Conservation (phyloP, 2,113 vertebrate species). For the Calypte anna region DNA sequence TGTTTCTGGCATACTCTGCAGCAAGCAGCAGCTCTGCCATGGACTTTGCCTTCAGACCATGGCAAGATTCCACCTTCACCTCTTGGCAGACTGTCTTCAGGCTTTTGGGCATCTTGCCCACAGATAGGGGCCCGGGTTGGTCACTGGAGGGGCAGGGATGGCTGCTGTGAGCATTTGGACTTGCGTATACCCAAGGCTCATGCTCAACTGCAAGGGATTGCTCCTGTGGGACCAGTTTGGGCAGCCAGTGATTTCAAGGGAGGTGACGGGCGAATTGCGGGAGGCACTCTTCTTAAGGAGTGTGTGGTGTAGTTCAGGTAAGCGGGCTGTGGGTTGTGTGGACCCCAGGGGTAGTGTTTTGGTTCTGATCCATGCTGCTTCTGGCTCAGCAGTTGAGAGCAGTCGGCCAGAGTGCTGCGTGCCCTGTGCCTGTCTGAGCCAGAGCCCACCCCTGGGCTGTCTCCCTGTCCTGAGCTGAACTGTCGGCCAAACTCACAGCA, state of each 20-base stretch:
- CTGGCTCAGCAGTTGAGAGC: neutral
- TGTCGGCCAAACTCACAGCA: neutral
- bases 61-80: neutral
- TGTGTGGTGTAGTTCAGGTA: neutral
- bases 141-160: neutral
- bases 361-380: neutral
- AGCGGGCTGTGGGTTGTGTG: neutral
- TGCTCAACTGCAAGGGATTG: neutral
- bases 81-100: neutral
- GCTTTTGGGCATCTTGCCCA: neutral
- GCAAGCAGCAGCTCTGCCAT: accelerated
- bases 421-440: accelerated
- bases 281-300: accelerated
- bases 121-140: neutral
- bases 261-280: neutral
- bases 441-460: neutral
- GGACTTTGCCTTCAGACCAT: neutral
- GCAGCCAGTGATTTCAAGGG: neutral
- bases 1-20: accelerated
- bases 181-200: accelerated
- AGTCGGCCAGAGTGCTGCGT: neutral
- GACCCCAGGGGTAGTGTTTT: neutral
- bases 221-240: too few species aligned
- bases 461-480: neutral
- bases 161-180: neutral